Base-by-base conservation (phyloP, 30 jellyfish, hydroid and myxozoan species). In the Morbakka virulenta region DNA sequence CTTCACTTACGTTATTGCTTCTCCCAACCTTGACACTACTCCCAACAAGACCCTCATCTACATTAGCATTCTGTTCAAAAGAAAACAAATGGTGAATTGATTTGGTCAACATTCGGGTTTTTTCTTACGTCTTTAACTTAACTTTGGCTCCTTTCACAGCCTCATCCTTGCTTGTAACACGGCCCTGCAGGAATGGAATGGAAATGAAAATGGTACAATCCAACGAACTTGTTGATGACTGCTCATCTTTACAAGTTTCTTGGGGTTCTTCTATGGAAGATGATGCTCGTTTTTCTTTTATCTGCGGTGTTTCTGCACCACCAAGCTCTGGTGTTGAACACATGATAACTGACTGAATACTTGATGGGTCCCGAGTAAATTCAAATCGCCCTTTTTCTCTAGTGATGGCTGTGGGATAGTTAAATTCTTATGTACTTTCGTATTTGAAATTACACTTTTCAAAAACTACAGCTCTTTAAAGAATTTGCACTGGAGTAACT, bases 271-370 rank as follows among this genome's bases (percentile, higher is more conserved):
- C 85, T 27, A 30, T 74, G 62, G 76, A 14, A 23, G 62, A 53
- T 4, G 75, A 53, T 2, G 77, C 32, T 57, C 74, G 50, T 35
- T 74, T 74, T 53, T 74, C 57, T 74, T 49, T 50, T 41, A 57
- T n/a, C 9, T 28, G 74, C 32, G 74, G 63, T 50, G 74, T 50
- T 29, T 32, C 68, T 23, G 81, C 30, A 73, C 28, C 27, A 24
- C 67, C 20, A 32, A 79, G 49, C 80, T 76, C 81, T 61, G 80
- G 80, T 53, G 68, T 61, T 32, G 87, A 32, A 48, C 87, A 76
- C 50, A 50, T 61, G 84, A 35, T 24, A 29, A 50, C 49, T 26
- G 53, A 22, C 65, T 67, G 28, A 25, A 17, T 25, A 2, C 23
- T 26, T 27, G 34, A 50, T 49, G 76, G 31, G 69, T 17, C 35